A percentile compares a stretch with the other conserved stretches of the same genome.
Evolutionary conservation across 2,888 invertebrate species (phyloP).

Genomic region (Oxyteleia sp.): DNA sequence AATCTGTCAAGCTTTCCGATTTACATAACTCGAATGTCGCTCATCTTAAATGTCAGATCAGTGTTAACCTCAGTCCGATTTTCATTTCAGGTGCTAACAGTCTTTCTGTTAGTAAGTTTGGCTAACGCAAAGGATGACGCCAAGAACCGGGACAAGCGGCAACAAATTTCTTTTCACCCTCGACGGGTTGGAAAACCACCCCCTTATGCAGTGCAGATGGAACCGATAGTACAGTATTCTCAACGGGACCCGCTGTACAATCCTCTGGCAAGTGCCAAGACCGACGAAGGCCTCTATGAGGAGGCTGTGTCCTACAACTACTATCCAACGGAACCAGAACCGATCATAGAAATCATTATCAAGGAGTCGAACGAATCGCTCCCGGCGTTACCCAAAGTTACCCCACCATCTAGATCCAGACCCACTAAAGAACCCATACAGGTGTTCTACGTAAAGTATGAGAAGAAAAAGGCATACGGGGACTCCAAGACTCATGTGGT

Average conservation of each 20-base stretch:
- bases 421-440: slow-evolving; percentile 95
- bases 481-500: slow-evolving; percentile 92
- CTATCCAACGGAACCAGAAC: slow-evolving; percentile 92
- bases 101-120: slow-evolving; percentile 73
- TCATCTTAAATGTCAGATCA: slow-evolving; percentile 37
- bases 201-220: slow-evolving; percentile 94
- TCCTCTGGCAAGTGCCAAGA: slow-evolving; percentile 88
- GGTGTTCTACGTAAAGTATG: slow-evolving; percentile 96
- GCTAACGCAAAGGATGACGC: slow-evolving; percentile 80
- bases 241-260: slow-evolving; percentile 93
- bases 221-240: slow-evolving; percentile 93
- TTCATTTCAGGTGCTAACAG: slow-evolving; percentile 77
- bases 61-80: background rate
- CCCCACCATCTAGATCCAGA: slow-evolving; percentile 84
- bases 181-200: slow-evolving; percentile 88
- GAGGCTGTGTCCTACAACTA: slow-evolving; percentile 79
- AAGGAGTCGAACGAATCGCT: slow-evolving; percentile 95
- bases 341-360: slow-evolving; percentile 97
- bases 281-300: slow-evolving; percentile 85
- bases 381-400: slow-evolving; percentile 88
- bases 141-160: slow-evolving; percentile 82
- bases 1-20: slow-evolving; percentile 39
- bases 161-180: slow-evolving; percentile 82
- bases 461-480: slow-evolving; percentile 92
- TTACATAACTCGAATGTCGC: slow-evolving; percentile 43